Conservation (phyloP, 2,888 invertebrate genomes). For the Loripinus fragilis region DNA sequence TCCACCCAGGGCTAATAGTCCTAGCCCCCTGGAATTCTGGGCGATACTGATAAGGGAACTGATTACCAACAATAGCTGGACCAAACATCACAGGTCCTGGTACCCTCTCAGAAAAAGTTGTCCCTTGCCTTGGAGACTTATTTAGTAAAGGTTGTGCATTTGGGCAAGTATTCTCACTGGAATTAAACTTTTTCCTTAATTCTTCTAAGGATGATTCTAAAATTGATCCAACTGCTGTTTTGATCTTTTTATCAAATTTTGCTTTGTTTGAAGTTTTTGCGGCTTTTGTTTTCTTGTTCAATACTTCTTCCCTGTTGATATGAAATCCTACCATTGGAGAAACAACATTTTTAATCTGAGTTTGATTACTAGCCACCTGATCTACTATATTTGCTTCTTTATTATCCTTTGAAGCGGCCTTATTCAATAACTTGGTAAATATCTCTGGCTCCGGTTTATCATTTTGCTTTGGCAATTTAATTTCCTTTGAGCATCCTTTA, state of each 20-base stretch:
- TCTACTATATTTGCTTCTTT: neutral
- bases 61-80: neutral
- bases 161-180: slow-evolving; percentile 31
- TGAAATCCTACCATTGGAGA: too few species aligned
- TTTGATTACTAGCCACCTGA: too few species aligned
- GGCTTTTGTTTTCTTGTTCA: too few species aligned
- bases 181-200: neutral
- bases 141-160: neutral
- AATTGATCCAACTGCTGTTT: too few species aligned
- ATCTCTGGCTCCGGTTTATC: neutral
- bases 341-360: too few species aligned
- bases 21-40: neutral
- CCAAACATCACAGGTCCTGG: neutral
- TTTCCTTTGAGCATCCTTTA: neutral
- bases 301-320: too few species aligned
- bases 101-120: neutral
- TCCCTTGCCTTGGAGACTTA: slow-evolving; percentile 1
- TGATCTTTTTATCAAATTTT: too few species aligned
- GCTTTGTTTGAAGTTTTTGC: too few species aligned
- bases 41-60: neutral
- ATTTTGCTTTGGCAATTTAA: neutral
- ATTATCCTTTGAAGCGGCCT: neutral
- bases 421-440: neutral
- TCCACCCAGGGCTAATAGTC: neutral
- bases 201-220: too few species aligned